phyloP scores from a whole-genome alignment of 2,113 vertebrate species.

The Gymnorhina tibicen region DNA sequence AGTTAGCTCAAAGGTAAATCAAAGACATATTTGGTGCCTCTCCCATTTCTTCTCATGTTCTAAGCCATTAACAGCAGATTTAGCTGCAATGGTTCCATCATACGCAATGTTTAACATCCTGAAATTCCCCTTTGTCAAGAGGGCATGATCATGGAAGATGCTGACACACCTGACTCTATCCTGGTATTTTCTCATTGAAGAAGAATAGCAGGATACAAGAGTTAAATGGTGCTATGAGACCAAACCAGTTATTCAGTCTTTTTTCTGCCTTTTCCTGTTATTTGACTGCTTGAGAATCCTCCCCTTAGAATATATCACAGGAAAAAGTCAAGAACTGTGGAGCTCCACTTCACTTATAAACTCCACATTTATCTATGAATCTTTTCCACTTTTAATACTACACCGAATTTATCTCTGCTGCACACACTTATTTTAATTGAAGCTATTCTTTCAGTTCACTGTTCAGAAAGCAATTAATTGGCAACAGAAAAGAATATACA shows the following conservation, averaged over 20 bases:
- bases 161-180: not conserved
- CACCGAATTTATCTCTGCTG: accelerated
- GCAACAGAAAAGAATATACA: not conserved
- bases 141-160: not conserved
- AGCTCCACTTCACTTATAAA: not conserved
- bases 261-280: not conserved
- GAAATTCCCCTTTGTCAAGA: not conserved
- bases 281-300: not conserved
- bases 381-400: not conserved
- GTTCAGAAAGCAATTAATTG: not conserved
- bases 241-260: not conserved
- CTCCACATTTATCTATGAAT: not conserved
- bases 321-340: not conserved
- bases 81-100: not conserved
- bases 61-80: not conserved
- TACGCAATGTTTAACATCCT: not conserved
- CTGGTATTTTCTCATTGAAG: not conserved
- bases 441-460: not conserved
- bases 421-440: not conserved
- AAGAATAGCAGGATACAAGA: not conserved
- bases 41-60: not conserved
- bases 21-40: constrained; percentile 28
- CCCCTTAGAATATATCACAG: not conserved
- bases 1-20: constrained; percentile 51
- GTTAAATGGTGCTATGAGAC: not conserved